phyloP scores from a whole-genome alignment of 2,888 invertebrate species.

The Drosophila mimica region DNA sequence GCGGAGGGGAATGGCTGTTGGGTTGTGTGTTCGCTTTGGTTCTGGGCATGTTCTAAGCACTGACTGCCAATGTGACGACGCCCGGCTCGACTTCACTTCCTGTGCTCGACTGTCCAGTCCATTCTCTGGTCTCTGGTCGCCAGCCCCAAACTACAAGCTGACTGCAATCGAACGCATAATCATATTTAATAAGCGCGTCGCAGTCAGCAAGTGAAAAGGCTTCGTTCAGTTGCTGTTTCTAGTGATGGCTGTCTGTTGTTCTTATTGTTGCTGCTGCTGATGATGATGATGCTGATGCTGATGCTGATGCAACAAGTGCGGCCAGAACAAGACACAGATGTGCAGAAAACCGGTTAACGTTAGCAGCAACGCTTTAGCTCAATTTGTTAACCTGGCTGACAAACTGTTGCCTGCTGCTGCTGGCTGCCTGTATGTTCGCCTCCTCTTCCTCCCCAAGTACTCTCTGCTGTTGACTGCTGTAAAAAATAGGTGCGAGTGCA shows the following conservation, averaged over 20 bases:
- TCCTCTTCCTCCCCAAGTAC: background rate
- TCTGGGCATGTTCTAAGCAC: slow-evolving; percentile 44
- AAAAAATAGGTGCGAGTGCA: slow-evolving; percentile 77
- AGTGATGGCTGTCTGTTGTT: slow-evolving; percentile 21
- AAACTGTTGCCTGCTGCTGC: slow-evolving; percentile 72
- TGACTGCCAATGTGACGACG: slow-evolving; percentile 74
- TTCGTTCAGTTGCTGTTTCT: slow-evolving; percentile 35
- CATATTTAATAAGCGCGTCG: slow-evolving; percentile 77
- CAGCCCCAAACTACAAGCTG: slow-evolving; percentile 44
- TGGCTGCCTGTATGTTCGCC: slow-evolving; percentile 17
- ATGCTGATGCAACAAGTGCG: slow-evolving; percentile 77
- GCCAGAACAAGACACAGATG: slow-evolving; percentile 80
- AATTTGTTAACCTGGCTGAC: slow-evolving; percentile 83
- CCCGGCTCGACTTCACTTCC: slow-evolving; percentile 72
- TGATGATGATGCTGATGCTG: slow-evolving; percentile 32
- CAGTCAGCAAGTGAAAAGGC: slow-evolving; percentile 56
- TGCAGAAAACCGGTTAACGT: slow-evolving; percentile 71
- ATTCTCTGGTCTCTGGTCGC: background rate
- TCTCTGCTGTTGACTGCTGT: slow-evolving; percentile 28
- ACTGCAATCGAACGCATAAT: slow-evolving; percentile 75
- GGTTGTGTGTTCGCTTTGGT: slow-evolving; percentile 21
- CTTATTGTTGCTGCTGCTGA: slow-evolving; percentile 10
- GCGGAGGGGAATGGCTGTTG: background rate
- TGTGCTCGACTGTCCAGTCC: slow-evolving; percentile 58
- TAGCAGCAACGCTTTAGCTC: slow-evolving; percentile 66